Conservation (phyloP, 2,888 invertebrate species). For the Platerodrilus igneus region DNA sequence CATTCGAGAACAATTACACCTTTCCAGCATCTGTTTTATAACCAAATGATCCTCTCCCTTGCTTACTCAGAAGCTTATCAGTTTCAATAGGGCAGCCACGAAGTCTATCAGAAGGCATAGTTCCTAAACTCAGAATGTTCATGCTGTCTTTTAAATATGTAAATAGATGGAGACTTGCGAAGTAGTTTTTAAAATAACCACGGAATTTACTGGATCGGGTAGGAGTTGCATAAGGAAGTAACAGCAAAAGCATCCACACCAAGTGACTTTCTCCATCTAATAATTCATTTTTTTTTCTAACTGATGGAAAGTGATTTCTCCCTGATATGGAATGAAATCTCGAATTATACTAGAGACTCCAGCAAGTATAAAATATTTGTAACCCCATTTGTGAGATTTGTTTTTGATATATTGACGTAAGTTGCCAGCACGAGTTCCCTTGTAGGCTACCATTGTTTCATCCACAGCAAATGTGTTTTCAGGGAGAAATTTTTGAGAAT, state of each 20-base stretch:
- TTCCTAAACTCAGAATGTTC: neutral
- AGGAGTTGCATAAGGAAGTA: conserved; percentile 4
- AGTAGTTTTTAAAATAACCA: conserved; percentile 6
- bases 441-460: conserved; percentile 11
- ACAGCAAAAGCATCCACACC: conserved; percentile 4
- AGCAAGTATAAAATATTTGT: conserved; percentile 6
- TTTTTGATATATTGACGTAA: conserved; percentile 12
- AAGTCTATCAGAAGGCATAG: neutral
- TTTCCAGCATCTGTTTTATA: conserved; percentile 4
- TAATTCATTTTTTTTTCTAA: no score
- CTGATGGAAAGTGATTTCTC: neutral
- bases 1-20: conserved; percentile 3
- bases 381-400: conserved; percentile 10
- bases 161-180: neutral
- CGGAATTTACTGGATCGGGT: conserved; percentile 1
- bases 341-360: conserved; percentile 3
- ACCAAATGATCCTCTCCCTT: conserved; percentile 1
- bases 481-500: neutral
- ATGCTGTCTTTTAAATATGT: neutral
- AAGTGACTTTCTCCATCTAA: no score
- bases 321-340: conserved; percentile 8
- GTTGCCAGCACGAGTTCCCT: conserved; percentile 11
- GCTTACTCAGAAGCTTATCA: neutral
- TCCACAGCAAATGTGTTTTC: conserved; percentile 9
- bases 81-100: conserved; percentile 1